phyloP scores from a whole-genome alignment of 2,888 invertebrate genomes.

The Cephus pygmeus region DNA sequence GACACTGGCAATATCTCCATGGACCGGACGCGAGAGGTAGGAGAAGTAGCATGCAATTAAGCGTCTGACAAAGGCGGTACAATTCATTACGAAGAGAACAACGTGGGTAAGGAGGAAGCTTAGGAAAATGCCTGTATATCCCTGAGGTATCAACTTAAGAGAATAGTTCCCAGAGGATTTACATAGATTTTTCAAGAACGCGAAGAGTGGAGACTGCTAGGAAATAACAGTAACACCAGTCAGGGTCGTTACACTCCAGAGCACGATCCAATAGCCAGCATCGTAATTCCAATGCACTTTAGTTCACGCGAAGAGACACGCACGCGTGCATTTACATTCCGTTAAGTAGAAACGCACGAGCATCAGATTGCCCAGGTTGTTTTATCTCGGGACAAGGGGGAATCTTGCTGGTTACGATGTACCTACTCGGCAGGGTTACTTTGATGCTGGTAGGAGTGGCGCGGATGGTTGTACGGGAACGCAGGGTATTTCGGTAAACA shows the following conservation, averaged over 20 bases:
- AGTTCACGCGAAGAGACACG: no score
- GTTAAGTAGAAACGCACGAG: not conserved
- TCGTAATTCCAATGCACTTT: no score
- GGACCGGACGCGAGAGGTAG: not conserved
- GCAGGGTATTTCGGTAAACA: conserved; percentile 27
- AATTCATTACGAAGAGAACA: not conserved
- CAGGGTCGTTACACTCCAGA: not conserved
- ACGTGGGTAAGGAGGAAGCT: not conserved
- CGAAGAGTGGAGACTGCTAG: not conserved
- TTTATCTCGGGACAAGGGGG: not conserved
- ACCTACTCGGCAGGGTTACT: not conserved
- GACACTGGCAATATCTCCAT: not conserved
- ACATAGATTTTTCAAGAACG: not conserved
- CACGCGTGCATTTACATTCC: no score
- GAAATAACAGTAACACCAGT: not conserved
- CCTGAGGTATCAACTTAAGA: not conserved
- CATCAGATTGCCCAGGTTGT: not conserved
- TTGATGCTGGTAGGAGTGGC: not conserved
- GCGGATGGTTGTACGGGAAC: conserved; percentile 19
- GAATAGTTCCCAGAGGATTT: not conserved
- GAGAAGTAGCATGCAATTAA: not conserved
- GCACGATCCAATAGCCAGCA: no score
- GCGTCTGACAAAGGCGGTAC: not conserved
- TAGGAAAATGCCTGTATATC: not conserved
- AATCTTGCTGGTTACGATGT: not conserved